Conservation (phyloP, 2,113 vertebrate genomes). For the Cyphomyrus plagiostoma region DNA sequence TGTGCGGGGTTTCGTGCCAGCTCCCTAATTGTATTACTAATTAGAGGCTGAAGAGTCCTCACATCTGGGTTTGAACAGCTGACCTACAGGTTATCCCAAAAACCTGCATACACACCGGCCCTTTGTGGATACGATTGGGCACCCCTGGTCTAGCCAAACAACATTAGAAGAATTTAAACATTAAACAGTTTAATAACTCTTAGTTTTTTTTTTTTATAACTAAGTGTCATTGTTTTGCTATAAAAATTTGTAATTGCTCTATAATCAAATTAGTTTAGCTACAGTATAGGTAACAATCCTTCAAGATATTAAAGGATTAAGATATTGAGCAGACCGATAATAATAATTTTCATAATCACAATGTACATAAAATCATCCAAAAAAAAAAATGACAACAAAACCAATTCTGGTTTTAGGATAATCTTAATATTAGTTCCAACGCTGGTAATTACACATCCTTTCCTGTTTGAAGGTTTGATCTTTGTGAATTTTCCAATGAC, state of each 20-base stretch:
- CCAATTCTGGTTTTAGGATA: not conserved
- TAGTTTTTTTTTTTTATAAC: not conserved
- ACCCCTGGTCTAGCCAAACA: not conserved
- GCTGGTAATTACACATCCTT: not conserved
- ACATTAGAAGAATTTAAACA: not conserved
- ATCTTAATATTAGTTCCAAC: not conserved
- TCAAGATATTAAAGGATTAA: not conserved
- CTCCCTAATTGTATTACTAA: too few relatives aligned
- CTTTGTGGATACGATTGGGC: too few relatives aligned
- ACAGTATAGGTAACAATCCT: not conserved
- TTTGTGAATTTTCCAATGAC: not conserved
- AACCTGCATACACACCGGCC: too few relatives aligned
- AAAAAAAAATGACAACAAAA: not conserved
- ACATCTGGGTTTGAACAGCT: too few relatives aligned
- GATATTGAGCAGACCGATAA: not conserved
- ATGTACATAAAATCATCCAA: not conserved
- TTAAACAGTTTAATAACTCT: not conserved
- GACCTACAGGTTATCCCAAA: too few relatives aligned
- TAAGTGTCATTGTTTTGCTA: not conserved
- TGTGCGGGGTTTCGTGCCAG: too few relatives aligned
- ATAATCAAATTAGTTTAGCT: not conserved
- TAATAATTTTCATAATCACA: not conserved
- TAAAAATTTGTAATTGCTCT: not conserved
- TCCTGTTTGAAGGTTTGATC: not conserved
- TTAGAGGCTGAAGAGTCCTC: too few relatives aligned